phyloP scores from a whole-genome alignment of 2,113 vertebrate species.

The Salvator merianae region DNA sequence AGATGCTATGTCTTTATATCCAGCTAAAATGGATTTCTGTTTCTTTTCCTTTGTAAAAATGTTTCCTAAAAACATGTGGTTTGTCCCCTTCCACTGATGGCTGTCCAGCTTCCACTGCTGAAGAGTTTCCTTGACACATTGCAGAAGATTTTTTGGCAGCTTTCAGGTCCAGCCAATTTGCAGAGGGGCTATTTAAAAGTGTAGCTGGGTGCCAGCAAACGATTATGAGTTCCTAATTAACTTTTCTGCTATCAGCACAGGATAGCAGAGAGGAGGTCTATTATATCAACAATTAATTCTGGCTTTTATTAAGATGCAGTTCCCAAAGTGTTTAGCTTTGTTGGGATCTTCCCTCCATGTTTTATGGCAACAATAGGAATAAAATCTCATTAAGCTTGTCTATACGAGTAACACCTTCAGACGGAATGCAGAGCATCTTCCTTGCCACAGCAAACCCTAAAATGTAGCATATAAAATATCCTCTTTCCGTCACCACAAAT shows the following conservation, averaged over 20 bases:
- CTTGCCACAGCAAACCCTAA: too few species aligned
- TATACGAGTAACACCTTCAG: not conserved
- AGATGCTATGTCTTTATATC: too few species aligned
- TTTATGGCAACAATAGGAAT: not conserved
- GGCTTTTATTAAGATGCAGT: not conserved
- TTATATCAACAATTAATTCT: not conserved
- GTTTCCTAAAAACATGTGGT: not conserved
- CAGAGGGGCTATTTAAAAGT: not conserved
- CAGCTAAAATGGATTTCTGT: too few species aligned
- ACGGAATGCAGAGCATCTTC: fast-evolving
- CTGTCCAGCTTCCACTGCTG: not conserved
- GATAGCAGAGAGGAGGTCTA: not conserved
- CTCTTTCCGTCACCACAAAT: too few species aligned
- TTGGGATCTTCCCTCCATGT: not conserved
- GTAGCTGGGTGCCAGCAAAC: not conserved
- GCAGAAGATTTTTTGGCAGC: not conserved
- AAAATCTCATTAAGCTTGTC: not conserved
- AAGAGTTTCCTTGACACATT: not conserved
- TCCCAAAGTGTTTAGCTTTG: not conserved
- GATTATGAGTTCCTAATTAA: constrained; percentile 23
- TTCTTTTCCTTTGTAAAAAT: not conserved
- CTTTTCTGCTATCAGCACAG: constrained; percentile 38
- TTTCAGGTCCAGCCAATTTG: not conserved
- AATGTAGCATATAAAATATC: not conserved
- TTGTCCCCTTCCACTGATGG: not conserved